These are phyloP conservation scores for Planococcus citri DNA, from an alignment of 1,140 invertebrate genomes.

Conservation along the genomic window DNA sequence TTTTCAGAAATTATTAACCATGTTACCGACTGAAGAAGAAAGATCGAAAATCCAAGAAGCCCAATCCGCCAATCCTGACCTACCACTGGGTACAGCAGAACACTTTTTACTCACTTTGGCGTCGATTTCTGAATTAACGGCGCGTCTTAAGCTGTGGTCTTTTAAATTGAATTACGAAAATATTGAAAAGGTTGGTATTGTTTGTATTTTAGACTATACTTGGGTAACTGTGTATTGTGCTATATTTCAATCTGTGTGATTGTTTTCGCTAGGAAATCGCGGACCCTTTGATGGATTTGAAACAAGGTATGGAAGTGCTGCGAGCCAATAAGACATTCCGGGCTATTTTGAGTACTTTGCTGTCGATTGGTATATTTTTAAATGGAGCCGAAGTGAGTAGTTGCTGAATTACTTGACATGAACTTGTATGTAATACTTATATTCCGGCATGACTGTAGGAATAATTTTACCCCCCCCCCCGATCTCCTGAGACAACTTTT, in stretches of 20 bases:
- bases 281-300: slow-evolving; percentile 95
- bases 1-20: slow-evolving; percentile 79
- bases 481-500: not conserved
- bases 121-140: slow-evolving; percentile 89
- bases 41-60: slow-evolving; percentile 92
- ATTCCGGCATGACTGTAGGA: no score
- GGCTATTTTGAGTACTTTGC: slow-evolving; percentile 79
- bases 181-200: slow-evolving; percentile 64
- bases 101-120: slow-evolving; percentile 92
- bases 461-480: not conserved
- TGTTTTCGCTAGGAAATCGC: slow-evolving; percentile 97
- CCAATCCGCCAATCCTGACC: slow-evolving; percentile 81
- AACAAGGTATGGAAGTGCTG: slow-evolving; percentile 85
- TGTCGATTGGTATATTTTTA: slow-evolving; percentile 93
- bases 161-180: slow-evolving; percentile 98
- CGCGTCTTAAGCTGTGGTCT: slow-evolving; percentile 91
- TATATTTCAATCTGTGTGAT: no score
- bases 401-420: slow-evolving; percentile 31
- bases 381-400: slow-evolving; percentile 77
- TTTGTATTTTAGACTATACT: not conserved
- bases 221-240: not conserved
- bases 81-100: slow-evolving; percentile 92
- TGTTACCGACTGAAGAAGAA: slow-evolving; percentile 97
- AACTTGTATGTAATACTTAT: slow-evolving; percentile 6
- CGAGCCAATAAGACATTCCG: slow-evolving; percentile 88